phyloP scores from a whole-genome alignment of 2,113 vertebrate genomes.

The Odocoileus virginianus region DNA sequence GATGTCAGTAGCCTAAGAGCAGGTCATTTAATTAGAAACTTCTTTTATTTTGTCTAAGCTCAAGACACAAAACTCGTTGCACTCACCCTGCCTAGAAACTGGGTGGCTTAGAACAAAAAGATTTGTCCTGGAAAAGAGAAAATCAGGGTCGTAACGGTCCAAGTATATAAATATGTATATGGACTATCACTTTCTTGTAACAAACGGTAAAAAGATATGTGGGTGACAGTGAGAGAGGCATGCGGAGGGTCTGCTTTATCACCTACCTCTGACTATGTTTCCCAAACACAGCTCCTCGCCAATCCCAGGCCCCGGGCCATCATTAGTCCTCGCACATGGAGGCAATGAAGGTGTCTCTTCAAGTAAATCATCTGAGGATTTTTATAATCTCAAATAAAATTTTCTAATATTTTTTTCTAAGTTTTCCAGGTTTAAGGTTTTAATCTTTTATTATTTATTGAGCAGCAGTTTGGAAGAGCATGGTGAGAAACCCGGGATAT shows the following conservation, averaged over 20 bases:
- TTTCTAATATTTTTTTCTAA: constrained; percentile 86
- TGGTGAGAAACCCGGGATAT: constrained; percentile 70
- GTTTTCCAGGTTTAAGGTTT: constrained; percentile 87
- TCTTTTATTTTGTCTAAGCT: not conserved
- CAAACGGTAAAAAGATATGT: constrained; percentile 71
- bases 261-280: constrained; percentile 71
- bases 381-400: constrained; percentile 89
- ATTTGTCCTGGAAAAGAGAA: constrained; percentile 32
- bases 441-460: constrained; percentile 89
- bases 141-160: constrained; percentile 50
- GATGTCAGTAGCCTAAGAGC: not conserved
- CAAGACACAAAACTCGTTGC: fast-evolving
- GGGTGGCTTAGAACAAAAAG: constrained; percentile 64
- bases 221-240: constrained; percentile 73
- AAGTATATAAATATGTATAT: constrained; percentile 65
- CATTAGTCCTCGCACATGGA: constrained; percentile 82
- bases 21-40: not conserved
- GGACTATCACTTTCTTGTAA: constrained; percentile 74
- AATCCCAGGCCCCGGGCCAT: constrained; percentile 50
- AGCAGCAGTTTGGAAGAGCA: constrained; percentile 76
- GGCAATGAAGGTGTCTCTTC: constrained; percentile 86
- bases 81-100: fast-evolving
- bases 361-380: constrained; percentile 85
- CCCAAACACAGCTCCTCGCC: constrained; percentile 63
- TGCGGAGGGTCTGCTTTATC: constrained; percentile 78